Percentiles rank a stretch among this genome's conserved stretches.
Evolutionary conservation across 1,140 invertebrate species (phyloP).

Genomic region (Chlorops oryzae): DNA sequence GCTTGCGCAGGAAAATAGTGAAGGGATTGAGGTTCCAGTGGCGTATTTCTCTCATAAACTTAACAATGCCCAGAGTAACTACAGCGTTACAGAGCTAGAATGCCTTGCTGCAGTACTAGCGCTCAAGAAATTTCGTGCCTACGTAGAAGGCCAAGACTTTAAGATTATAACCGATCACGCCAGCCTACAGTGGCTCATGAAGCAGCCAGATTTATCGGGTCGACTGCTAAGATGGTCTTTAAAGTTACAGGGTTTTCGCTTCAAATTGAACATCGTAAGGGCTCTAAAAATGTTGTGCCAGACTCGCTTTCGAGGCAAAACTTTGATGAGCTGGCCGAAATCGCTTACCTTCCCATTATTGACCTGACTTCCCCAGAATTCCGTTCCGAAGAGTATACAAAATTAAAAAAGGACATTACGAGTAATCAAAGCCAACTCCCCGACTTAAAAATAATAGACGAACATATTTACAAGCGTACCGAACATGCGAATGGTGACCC

Average conservation of each 20-base stretch:
- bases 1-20: too few relatives aligned
- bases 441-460: background rate
- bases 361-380: conserved; percentile 1
- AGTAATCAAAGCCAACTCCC: background rate
- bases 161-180: too few relatives aligned
- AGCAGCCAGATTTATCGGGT: too few relatives aligned
- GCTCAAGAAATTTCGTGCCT: background rate
- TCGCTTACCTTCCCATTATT: background rate
- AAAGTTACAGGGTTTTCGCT: too few relatives aligned
- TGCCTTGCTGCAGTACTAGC: too few relatives aligned
- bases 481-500: background rate
- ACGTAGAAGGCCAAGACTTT: too few relatives aligned
- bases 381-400: background rate
- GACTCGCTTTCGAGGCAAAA: conserved; percentile 23
- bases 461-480: background rate
- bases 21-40: too few relatives aligned
- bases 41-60: too few relatives aligned
- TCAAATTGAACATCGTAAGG: conserved; percentile 34
- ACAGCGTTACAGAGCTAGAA: too few relatives aligned
- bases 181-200: too few relatives aligned
- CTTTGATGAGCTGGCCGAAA: conserved; percentile 4
- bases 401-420: background rate
- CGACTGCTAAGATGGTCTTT: too few relatives aligned
- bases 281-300: conserved; percentile 29
- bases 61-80: too few relatives aligned